Conservation (phyloP, 2,888 invertebrate genomes). For the Plagodis dolabraria region DNA sequence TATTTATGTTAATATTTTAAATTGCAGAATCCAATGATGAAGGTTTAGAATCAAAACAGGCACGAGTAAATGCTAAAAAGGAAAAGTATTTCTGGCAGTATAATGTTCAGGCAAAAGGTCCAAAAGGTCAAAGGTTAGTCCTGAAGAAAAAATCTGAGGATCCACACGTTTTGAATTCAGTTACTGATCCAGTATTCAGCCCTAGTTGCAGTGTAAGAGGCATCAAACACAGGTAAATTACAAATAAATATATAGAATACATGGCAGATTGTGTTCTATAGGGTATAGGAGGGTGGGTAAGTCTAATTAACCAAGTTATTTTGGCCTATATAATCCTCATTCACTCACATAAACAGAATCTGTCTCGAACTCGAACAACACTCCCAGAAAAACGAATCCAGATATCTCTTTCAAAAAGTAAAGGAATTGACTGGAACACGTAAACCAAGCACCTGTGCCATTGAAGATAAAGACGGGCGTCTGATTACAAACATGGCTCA, state of each 20-base stretch:
- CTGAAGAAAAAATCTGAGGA: constrained; percentile 94
- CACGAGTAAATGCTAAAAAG: constrained; percentile 85
- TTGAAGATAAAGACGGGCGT: too few relatives aligned
- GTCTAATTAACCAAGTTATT: too few relatives aligned
- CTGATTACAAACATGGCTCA: too few relatives aligned
- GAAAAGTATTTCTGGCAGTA: constrained; percentile 99
- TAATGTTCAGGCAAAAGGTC: constrained; percentile 98
- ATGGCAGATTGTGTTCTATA: too few relatives aligned
- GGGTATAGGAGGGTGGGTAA: too few relatives aligned
- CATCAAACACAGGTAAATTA: constrained; percentile 91
- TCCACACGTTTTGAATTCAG: constrained; percentile 95
- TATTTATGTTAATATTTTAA: constrained; percentile 6
- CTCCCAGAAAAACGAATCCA: too few relatives aligned
- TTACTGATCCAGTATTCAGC: constrained; percentile 98
- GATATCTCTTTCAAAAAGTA: too few relatives aligned
- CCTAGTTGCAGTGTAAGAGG: constrained; percentile 95
- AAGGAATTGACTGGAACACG: too few relatives aligned
- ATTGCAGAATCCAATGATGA: constrained; percentile 88
- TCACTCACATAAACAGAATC: too few relatives aligned
- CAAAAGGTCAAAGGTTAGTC: constrained; percentile 95
- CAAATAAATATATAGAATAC: constrained; percentile 22
- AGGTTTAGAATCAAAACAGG: constrained; percentile 77
- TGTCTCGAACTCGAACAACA: too few relatives aligned
- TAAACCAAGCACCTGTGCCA: too few relatives aligned
- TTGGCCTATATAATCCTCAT: too few relatives aligned